Base-by-base conservation (phyloP, 2,888 invertebrate genomes). In the Calameuta filiformis region DNA sequence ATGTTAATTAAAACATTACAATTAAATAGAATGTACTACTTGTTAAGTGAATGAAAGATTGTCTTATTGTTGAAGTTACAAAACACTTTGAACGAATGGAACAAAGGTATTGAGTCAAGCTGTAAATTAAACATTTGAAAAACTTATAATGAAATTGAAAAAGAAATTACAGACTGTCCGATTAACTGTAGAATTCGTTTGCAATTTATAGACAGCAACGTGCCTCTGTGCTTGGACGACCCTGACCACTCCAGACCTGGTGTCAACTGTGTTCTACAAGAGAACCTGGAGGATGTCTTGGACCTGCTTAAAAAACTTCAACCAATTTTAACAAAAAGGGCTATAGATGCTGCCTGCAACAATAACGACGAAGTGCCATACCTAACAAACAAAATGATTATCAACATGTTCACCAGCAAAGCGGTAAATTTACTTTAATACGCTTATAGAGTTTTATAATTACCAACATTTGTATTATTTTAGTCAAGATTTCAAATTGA, bases 251-350 rank as follows among this genome's bases (percentile, higher is more conserved):
- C 93, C 79, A 92, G 93, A 83, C 93, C 94, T 23, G 94, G 94
- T 11, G 92, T 94, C 68, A 94, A 95, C 89, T 96, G 96, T 89
- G 93, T 96, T 75, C 92, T 93, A 76, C 93, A 94, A 86, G 93
- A 94, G 79, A 93, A 94, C 83, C 92, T 95, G 11, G 92, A 93
- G 77, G 93, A 93, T 75, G 95, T 96, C 23, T 93, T 95, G 85
- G 92, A 94, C 85, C 90, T 96, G 73, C 90, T 95, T 76, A 94
- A 94, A 90, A 92, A 93, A 11, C 92, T 96, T 75, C 94, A 95
- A 85, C 94, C 94, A 1, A 94, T 95, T 86, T 90, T 96, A 80
- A 93, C 94, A 73, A 90, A 92, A 81, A 92, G 94, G 78, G 94
- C 95, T 11, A 92, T 95, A 9, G 91, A 92, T 1, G 93, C 92